A percentile compares a stretch with the other conserved stretches of the same genome.
These are phyloP conservation scores for Rattus rattus DNA, from an alignment of 2,113 vertebrate species.

Conservation along the genomic window DNA sequence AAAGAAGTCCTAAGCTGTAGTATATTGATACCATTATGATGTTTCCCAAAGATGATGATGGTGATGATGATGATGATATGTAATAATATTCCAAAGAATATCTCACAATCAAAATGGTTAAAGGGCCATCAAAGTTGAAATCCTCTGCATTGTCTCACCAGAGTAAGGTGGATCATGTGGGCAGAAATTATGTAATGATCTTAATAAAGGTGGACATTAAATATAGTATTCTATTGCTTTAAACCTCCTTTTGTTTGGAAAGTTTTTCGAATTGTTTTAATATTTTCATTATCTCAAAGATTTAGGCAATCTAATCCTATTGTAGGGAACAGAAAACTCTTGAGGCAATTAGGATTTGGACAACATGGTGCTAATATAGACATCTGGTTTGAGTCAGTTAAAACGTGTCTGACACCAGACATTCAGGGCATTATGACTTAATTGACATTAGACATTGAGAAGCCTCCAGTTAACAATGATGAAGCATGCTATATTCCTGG, in stretches of 20 bases:
- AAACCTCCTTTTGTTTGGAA: neutral
- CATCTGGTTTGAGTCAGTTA: neutral
- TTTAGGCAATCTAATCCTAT: neutral
- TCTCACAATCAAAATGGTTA: neutral
- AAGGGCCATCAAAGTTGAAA: slow-evolving; percentile 1
- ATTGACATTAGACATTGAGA: neutral
- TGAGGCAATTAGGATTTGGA: neutral
- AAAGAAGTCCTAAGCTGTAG: neutral
- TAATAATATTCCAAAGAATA: neutral
- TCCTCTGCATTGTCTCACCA: neutral
- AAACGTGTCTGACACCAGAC: neutral
- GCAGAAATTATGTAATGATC: neutral
- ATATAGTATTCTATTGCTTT: neutral
- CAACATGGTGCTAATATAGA: neutral
- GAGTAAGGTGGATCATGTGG: neutral
- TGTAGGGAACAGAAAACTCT: neutral
- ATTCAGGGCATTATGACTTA: neutral
- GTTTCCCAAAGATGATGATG: slow-evolving; percentile 3
- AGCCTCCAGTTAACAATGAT: neutral
- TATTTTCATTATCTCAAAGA: neutral
- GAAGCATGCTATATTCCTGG: neutral
- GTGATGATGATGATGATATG: neutral
- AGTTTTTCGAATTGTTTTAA: neutral
- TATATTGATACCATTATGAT: neutral
- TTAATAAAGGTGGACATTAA: neutral